Conservation (phyloP, 1,140 invertebrate genomes). For the Drosophila lowei region DNA sequence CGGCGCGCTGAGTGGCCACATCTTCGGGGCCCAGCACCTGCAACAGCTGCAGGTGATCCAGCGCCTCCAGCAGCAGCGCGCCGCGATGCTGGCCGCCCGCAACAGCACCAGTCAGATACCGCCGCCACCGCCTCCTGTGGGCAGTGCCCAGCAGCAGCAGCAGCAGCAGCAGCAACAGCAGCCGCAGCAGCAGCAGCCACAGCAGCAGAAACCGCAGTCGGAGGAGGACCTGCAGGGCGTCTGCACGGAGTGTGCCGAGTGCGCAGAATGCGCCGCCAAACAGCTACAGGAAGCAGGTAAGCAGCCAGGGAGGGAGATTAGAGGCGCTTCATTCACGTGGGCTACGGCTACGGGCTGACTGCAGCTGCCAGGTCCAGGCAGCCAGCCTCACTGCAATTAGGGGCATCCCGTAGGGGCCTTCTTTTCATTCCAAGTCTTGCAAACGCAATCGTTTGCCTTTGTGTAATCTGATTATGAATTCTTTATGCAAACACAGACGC, state of each 20-base stretch:
- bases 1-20: constrained; percentile 85
- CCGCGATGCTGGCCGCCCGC: constrained; percentile 82
- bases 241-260: constrained; percentile 83
- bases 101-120: constrained; percentile 68
- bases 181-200: constrained; percentile 52
- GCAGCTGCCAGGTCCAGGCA: no score
- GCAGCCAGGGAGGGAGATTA: not conserved
- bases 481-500: constrained; percentile 69
- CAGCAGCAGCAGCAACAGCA: constrained; percentile 51
- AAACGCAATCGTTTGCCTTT: constrained; percentile 61
- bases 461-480: constrained; percentile 76
- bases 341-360: not conserved
- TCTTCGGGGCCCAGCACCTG: constrained; percentile 86
- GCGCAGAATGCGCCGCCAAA: constrained; percentile 82
- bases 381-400: constrained; percentile 44
- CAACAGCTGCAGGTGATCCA: constrained; percentile 85
- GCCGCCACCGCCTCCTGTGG: constrained; percentile 74
- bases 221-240: constrained; percentile 78
- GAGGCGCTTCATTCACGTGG: no score
- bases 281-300: constrained; percentile 82
- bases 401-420: constrained; percentile 15
- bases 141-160: constrained; percentile 42
- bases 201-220: constrained; percentile 57
- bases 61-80: constrained; percentile 84
- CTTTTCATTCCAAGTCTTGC: constrained; percentile 34